phyloP scores from a whole-genome alignment of 2,888 invertebrate genomes.

The Euzetes globulus region DNA sequence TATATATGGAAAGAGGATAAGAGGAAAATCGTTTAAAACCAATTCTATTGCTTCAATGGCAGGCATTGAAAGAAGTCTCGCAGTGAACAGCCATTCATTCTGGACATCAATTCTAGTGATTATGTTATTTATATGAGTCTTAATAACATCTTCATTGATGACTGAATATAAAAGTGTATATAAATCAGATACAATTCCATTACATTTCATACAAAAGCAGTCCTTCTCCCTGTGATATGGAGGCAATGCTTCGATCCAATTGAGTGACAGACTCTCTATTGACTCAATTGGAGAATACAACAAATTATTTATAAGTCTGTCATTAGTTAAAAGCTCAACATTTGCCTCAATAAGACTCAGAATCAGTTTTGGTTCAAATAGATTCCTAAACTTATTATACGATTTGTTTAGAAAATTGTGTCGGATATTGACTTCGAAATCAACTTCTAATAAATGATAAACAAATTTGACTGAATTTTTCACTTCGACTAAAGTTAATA shows the following conservation, averaged over 20 bases:
- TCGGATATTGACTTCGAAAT: background rate
- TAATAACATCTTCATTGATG: background rate
- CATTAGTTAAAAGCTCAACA: background rate
- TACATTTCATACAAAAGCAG: conserved; percentile 10
- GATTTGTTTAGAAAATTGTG: background rate
- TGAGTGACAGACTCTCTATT: background rate
- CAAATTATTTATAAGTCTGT: too few relatives aligned
- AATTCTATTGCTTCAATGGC: background rate
- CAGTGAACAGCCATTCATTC: conserved; percentile 18
- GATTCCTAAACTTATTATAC: background rate
- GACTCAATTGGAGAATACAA: background rate
- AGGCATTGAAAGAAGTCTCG: background rate
- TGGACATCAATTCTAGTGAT: background rate
- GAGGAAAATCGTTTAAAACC: conserved; percentile 2
- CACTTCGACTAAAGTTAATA: background rate
- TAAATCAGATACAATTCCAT: background rate
- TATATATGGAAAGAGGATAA: background rate
- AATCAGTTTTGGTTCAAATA: background rate
- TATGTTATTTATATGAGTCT: background rate
- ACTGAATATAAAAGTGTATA: background rate
- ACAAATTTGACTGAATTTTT: conserved; percentile 5
- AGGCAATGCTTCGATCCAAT: background rate
- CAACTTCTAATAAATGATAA: background rate
- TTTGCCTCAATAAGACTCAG: background rate
- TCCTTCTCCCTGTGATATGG: background rate